Evolutionary conservation across 2,113 vertebrate genomes (phyloP), one percentile per base, ranked within the genome.

Genomic region (Brachypodius melanocephalos): DNA sequence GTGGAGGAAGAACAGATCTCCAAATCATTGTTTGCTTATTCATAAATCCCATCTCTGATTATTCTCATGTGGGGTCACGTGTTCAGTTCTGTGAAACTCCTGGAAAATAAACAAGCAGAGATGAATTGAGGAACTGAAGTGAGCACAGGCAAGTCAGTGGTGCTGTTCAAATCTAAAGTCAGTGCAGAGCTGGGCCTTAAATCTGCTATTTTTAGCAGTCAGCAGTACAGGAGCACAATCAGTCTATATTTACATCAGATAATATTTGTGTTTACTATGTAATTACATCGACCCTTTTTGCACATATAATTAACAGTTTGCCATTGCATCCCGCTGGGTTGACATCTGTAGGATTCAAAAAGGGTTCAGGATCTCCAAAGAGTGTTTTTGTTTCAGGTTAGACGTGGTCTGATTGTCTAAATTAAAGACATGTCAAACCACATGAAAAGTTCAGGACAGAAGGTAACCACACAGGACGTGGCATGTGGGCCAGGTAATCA

Each of bases 371-470:
- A 96, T 93, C 93, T 97, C 93, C 92, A 95, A 95, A 88, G 85
- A 89, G 88, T 75, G 87, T 88, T 95, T 96, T 94, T 96, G 94
- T 96, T 96, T 87, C 92, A 94, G 96, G 92, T 95, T 92, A 85
- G 96, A 89, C 4, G 67, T 93, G 89, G 92, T 80, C 93, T 88
- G 91, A 96, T 96, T 93, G 92, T 95, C 95, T 97, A 97, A 97
- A 97, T 97, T 96, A 97, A 96, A 97, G 96, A 71, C 95, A 97
- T 77, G 95, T 97, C 95, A 96, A 97, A 95, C 95, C 96, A 97
- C 96, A 95, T 97, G 96, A 97, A 96, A 95, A 93, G 95, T 88
- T 55, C 62, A 62, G 95, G 96, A 87, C 79, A 83, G 95, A 89
- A 96, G 95, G 96, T 93, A 97, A 96, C 96, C 94, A 96, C 96